These are phyloP conservation scores for Lasioglossum albipes DNA, from an alignment of 1,140 invertebrate genomes.

Conservation along the genomic window DNA sequence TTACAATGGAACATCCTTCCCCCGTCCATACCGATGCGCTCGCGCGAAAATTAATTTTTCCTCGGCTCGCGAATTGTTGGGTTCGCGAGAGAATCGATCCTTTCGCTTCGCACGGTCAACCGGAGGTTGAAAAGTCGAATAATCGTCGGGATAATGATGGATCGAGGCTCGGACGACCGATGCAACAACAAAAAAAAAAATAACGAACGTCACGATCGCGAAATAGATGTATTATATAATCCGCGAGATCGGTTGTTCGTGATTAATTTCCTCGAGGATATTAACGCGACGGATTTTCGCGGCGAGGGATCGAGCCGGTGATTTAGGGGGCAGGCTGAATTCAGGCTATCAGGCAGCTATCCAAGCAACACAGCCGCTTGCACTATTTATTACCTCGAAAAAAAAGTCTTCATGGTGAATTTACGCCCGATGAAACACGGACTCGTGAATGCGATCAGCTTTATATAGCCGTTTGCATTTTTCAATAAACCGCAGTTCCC, in stretches of 20 bases:
- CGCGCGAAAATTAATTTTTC: too few species aligned
- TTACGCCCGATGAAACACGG: conserved; percentile 48
- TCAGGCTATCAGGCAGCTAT: conserved; percentile 49
- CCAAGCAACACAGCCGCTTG: conserved; percentile 47
- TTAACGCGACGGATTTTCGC: conserved; percentile 41
- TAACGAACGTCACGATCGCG: neutral
- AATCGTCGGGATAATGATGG: too few species aligned
- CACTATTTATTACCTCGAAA: conserved; percentile 41
- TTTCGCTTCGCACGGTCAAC: too few species aligned
- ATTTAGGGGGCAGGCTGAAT: conserved; percentile 44
- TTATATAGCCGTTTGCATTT: neutral
- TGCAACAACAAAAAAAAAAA: neutral
- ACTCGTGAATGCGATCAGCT: conserved; percentile 28
- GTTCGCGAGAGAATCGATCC: too few species aligned
- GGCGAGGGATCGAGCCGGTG: conserved; percentile 39
- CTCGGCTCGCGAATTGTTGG: too few species aligned
- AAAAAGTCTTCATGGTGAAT: conserved; percentile 41
- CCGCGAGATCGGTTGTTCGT: neutral
- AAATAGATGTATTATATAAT: conserved; percentile 23
- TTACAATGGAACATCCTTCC: neutral
- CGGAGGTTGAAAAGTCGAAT: too few species aligned
- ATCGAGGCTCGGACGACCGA: neutral
- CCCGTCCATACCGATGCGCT: too few species aligned
- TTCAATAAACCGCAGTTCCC: too few species aligned
- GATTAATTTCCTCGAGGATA: conserved; percentile 43